Base-by-base conservation (phyloP, 1,140 invertebrate species). In the Episyrphus balteatus region DNA sequence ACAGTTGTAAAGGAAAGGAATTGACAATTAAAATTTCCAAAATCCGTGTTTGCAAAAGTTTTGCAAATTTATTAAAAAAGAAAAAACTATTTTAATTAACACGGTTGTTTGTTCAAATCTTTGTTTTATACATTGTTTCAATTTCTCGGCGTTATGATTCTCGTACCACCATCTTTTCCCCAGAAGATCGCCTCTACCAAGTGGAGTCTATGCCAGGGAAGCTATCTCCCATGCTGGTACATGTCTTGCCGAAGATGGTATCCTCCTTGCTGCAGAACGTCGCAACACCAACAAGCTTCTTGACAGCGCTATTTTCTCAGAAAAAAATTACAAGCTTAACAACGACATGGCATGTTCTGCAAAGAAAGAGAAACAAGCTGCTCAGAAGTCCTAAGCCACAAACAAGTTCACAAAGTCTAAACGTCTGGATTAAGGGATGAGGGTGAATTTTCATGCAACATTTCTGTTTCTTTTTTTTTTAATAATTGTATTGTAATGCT, bases 181-280 rank as follows among this genome's bases (percentile, higher is more conserved):
- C 97, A 1, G 97, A 99, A 80, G 95, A n/a, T n/a, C 84, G 97
- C 47, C 73, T 99, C 1, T 99, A 99, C 70, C 97, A 99, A 73
- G 97, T 99, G 3, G 97, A 99, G 71, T n/a, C n/a, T 99, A 99
- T 84, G 97, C 97, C 5, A 99, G 99, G 93, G 97, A 99, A 77
- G 97, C 97, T 51, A 99, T 99, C 61, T 95, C 92, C 59, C 94
- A 99, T 74, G 97, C 97, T 30, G 97, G 97, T 21, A 98, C 95
- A 34, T 98, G 93, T 61, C 75, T 99, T 3, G 92, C 95, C 5
- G 86, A 84, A 49, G 93, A 99, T 74, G 97, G 97, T 13, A 95
- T 99, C 52, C 75, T 99, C 11, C 73, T 99, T 33, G 96, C 94
- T 33, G 95, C 94, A 9, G 97, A 99, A 73, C 83, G 91, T 59